Evolutionary conservation across 2,888 invertebrate genomes (phyloP).

Genomic region (Acrobeloides nanus): DNA sequence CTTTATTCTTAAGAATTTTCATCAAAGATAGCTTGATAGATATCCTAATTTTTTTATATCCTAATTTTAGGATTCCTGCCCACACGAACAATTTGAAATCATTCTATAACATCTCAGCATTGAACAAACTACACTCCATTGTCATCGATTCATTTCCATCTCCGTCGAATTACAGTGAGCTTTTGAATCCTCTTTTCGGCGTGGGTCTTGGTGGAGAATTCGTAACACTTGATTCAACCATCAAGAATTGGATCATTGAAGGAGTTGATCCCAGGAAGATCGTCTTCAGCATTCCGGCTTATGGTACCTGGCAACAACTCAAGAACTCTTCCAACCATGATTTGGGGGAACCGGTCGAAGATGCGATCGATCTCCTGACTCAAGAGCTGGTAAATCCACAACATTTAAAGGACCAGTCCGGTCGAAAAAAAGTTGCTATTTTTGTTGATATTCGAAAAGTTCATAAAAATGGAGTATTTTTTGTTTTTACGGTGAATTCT

Average conservation of each 20-base stretch:
- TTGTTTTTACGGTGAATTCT: too few relatives aligned
- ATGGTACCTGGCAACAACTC: constrained; percentile 13
- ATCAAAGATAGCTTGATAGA: not conserved
- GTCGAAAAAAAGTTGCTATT: too few relatives aligned
- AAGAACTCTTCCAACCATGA: constrained; percentile 4
- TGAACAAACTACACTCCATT: constrained; percentile 21
- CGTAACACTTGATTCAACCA: constrained; percentile 13
- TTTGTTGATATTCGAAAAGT: too few relatives aligned
- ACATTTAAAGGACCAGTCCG: too few relatives aligned
- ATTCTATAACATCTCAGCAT: constrained; percentile 14
- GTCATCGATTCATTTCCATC: constrained; percentile 23
- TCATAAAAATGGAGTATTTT: too few relatives aligned
- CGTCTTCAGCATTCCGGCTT: constrained; percentile 23
- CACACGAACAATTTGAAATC: constrained; percentile 8
- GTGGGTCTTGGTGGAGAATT: too few relatives aligned
- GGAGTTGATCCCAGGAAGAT: constrained; percentile 17
- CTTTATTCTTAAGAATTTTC: too few relatives aligned
- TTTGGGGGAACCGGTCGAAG: too few relatives aligned
- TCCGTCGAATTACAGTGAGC: not conserved
- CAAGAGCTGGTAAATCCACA: too few relatives aligned
- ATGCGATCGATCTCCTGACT: too few relatives aligned
- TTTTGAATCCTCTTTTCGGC: constrained; percentile 16
- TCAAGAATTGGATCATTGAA: constrained; percentile 14
- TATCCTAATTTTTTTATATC: not conserved
- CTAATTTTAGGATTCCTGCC: constrained; percentile 18